phyloP scores from a whole-genome alignment of 2,888 invertebrate species.

The Philereme transversata region DNA sequence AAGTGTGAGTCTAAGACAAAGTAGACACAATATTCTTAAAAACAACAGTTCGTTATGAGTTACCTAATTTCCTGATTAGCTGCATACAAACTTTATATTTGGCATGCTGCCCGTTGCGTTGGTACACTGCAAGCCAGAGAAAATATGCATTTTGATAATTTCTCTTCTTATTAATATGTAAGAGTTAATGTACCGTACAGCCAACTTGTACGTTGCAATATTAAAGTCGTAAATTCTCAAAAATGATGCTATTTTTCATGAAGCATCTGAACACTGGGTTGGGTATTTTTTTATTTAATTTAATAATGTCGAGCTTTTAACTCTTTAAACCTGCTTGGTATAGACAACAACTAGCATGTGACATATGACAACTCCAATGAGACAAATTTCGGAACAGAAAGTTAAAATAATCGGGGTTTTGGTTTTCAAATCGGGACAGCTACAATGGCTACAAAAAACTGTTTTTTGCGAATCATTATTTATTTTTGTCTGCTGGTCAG shows the following conservation, averaged over 20 bases:
- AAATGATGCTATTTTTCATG: conserved; percentile 14
- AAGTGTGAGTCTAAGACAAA: too few relatives aligned
- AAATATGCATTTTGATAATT: conserved; percentile 43
- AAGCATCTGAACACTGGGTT: conserved; percentile 7
- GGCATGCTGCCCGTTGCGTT: conserved; percentile 50
- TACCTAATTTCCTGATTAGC: conserved; percentile 32
- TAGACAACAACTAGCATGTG: too few relatives aligned
- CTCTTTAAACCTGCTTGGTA: too few relatives aligned
- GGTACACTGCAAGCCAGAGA: conserved; percentile 34
- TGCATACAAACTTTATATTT: conserved; percentile 44
- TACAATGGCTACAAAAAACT: too few relatives aligned
- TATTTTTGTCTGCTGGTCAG: too few relatives aligned
- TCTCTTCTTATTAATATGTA: conserved; percentile 41
- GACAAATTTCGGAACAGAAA: too few relatives aligned
- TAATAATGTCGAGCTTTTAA: too few relatives aligned
- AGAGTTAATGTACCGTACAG: conserved; percentile 36
- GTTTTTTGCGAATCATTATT: too few relatives aligned
- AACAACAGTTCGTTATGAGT: conserved; percentile 4
- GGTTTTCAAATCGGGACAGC: too few relatives aligned
- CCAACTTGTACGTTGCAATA: conserved; percentile 13
- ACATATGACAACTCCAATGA: too few relatives aligned
- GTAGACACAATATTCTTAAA: not conserved
- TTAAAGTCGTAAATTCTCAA: conserved; percentile 18
- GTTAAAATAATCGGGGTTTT: too few relatives aligned
- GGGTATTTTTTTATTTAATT: too few relatives aligned